Evolutionary conservation across 2,888 invertebrate species (phyloP).

Genomic region (Tenthredo amoena): DNA sequence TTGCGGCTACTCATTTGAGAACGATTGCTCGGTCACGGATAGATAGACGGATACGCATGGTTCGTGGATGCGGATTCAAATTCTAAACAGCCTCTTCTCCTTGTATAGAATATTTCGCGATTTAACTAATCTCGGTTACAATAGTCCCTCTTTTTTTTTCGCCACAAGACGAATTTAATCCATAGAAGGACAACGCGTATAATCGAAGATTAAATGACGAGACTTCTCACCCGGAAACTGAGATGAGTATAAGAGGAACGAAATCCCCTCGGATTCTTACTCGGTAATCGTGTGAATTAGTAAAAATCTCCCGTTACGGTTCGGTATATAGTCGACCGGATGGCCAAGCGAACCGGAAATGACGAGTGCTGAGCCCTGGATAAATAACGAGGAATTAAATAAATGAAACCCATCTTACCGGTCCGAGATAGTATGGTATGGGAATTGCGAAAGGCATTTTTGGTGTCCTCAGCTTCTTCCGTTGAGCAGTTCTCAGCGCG

Average conservation of each 20-base stretch:
- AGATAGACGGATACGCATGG: constrained; percentile 37
- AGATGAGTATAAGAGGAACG: neutral
- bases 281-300: constrained; percentile 48
- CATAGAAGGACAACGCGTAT: neutral
- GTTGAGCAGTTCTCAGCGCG: neutral
- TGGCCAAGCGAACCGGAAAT: constrained; percentile 44
- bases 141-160: neutral
- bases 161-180: neutral
- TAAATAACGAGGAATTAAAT: constrained; percentile 48
- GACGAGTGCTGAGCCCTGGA: constrained; percentile 8
- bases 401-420: constrained; percentile 30
- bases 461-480: neutral
- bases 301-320: constrained; percentile 24
- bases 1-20: constrained; percentile 31
- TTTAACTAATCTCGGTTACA: neutral
- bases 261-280: neutral
- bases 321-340: constrained; percentile 9
- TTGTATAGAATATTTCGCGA: neutral
- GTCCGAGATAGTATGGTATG: neutral
- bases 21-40: constrained; percentile 31
- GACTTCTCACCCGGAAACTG: constrained; percentile 20
- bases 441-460: constrained; percentile 43
- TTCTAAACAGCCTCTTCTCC: neutral
- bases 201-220: neutral
- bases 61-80: neutral